Percentiles rank a stretch among this genome's conserved stretches.
Evolutionary conservation across 2,797 vertebrate genomes (phyloP).

Genomic region (Rhabdophis nuchalis): DNA sequence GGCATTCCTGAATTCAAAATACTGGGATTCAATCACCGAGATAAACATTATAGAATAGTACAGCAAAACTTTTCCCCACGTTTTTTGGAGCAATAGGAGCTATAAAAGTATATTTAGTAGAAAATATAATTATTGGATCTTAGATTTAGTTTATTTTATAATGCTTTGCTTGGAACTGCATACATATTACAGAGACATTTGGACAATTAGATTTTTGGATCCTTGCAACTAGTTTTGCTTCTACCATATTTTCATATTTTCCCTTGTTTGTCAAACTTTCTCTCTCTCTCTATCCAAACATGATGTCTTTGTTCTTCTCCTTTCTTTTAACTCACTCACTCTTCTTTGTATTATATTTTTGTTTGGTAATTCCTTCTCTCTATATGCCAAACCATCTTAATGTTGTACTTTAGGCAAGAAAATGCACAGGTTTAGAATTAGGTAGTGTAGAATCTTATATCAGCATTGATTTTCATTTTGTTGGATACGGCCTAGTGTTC

Average conservation of each 20-base stretch:
- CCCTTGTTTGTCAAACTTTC: not conserved
- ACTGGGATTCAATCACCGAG: not conserved
- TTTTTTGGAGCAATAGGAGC: not conserved
- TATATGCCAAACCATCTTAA: not conserved
- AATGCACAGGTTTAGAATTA: not conserved
- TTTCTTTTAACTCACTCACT: not conserved
- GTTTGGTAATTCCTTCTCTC: not conserved
- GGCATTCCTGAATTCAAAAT: not conserved
- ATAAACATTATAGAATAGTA: not conserved
- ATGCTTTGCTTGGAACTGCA: not conserved
- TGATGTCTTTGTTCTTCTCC: not conserved
- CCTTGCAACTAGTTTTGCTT: not conserved
- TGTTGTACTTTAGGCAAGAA: not conserved
- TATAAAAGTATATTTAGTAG: not conserved
- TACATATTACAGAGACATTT: not conserved
- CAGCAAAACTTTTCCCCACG: not conserved
- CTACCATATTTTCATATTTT: not conserved
- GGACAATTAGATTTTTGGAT: not conserved
- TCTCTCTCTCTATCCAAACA: not conserved
- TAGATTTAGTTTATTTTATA: not conserved
- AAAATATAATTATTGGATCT: not conserved
- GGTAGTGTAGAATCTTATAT: not conserved
- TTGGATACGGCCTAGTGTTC: not conserved
- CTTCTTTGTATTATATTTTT: not conserved
- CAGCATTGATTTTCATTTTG: not conserved